Evolutionary conservation across 2,113 vertebrate genomes (phyloP), one percentile per base, ranked within the genome.

Genomic region (Planiliza haematocheilus): DNA sequence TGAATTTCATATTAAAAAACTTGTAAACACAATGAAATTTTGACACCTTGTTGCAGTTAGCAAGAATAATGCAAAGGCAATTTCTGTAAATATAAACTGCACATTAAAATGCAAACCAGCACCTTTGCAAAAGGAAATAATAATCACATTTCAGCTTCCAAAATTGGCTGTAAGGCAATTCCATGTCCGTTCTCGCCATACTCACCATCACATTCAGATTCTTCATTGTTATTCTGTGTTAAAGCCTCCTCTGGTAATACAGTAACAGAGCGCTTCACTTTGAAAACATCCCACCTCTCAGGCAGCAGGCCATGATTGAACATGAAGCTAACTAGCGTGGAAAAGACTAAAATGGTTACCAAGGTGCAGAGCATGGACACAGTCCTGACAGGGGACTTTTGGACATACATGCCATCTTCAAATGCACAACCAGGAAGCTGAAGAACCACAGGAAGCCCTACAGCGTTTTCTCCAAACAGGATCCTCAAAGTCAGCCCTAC

Each of bases 301-400:
- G 92, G 88, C 39, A 95, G 71, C 69, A 93, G 53, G 34, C 86
- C 85, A 18, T 53, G 82, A 53, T 77, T 85, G 69, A 95, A 94
- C 73, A 91, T 37, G 72, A 88, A 62, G 0, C 2, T 45, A 46
- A 86, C 73, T 58, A 94, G 8, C 1, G 38, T 21, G 0, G 92
- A 94, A 66, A 89, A 80, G 16, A 77, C 3, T 3, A 94, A 0
- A 0, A 92, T 89, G 0, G 68, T 87, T 9, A 79, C 24, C 20
- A 89, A 18, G 0, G 90, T 86, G 73, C 87, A 38, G 38, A 94
- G 61, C 90, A 94, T 10, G 0, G 88, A 88, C 62, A 94, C 60
- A 0, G 91, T 91, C 85, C 93, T 94, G 51, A 94, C 86, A 1
- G 93, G 93, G 43, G 92, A 91, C 56, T 89, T 80, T 65, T 95